These are phyloP conservation scores for Ciona savignyi DNA, from an alignment of 23 tunicate genomes.

Conservation along the genomic window DNA sequence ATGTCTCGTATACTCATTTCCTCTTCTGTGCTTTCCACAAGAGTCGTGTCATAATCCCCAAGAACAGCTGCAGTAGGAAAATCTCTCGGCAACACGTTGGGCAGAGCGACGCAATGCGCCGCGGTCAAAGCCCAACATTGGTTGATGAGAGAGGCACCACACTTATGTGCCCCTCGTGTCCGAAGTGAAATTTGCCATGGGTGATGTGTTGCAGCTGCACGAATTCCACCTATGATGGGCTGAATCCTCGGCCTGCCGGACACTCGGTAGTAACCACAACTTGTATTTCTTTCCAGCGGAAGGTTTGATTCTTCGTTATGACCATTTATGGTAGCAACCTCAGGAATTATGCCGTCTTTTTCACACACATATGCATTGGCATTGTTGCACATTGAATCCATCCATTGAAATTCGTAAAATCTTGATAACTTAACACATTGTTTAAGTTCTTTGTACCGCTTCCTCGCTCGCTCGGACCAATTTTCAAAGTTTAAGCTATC, in stretches of 20 bases:
- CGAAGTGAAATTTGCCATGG: conserved; percentile 42
- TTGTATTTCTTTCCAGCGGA: background rate
- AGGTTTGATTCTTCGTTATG: background rate
- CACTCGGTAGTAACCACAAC: background rate
- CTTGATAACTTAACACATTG: conserved; percentile 18
- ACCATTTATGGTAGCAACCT: background rate
- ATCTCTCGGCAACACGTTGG: conserved; percentile 10
- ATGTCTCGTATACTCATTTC: conserved; percentile 8
- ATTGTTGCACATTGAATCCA: conserved; percentile 16
- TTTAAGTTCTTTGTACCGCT: background rate
- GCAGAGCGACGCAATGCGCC: conserved; percentile 36
- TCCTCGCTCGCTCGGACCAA: background rate
- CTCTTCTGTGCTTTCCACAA: conserved; percentile 14
- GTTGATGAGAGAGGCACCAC: conserved; percentile 43
- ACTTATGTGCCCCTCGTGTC: conserved; percentile 15
- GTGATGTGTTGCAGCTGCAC: background rate
- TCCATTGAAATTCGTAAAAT: conserved; percentile 4
- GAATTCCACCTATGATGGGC: conserved; percentile 12
- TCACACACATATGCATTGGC: conserved; percentile 27
- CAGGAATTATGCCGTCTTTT: conserved; percentile 8
- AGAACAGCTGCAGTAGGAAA: conserved; percentile 37
- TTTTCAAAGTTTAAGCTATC: background rate
- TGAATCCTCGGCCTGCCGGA: background rate
- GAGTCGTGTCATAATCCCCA: conserved; percentile 8
- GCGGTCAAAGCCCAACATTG: conserved; percentile 50